phyloP scores from a whole-genome alignment of 2,888 invertebrate genomes.

The Xestia ashworthii region DNA sequence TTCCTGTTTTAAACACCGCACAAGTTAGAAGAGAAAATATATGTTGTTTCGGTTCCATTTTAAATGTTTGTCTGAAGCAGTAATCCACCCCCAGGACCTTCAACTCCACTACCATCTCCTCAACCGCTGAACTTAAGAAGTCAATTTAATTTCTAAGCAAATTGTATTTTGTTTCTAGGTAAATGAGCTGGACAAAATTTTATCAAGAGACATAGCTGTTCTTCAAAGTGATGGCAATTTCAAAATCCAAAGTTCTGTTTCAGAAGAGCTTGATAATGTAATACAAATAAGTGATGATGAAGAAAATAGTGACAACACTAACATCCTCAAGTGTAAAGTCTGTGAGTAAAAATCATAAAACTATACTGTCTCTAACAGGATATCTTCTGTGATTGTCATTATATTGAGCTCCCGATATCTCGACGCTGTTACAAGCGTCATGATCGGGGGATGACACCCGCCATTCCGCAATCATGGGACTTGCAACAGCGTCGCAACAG shows the following conservation, averaged over 20 bases:
- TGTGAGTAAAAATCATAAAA: slow-evolving; percentile 76
- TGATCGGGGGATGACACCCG: too few species aligned
- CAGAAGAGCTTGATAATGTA: slow-evolving; percentile 77
- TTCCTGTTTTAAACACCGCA: slow-evolving; percentile 7
- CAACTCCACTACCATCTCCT: not conserved
- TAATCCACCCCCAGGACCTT: slow-evolving; percentile 3
- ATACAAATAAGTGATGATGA: slow-evolving; percentile 90
- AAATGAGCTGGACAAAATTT: slow-evolving; percentile 90
- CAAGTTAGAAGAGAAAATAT: too few species aligned
- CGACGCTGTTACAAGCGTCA: too few species aligned
- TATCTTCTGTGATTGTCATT: too few species aligned
- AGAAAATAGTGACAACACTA: slow-evolving; percentile 73
- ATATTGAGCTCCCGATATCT: too few species aligned
- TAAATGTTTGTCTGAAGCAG: not conserved
- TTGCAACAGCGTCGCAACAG: too few species aligned
- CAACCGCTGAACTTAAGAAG: slow-evolving; percentile 15
- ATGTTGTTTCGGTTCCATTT: slow-evolving; percentile 7
- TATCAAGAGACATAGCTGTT: slow-evolving; percentile 90
- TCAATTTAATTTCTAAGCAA: not conserved
- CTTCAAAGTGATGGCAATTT: slow-evolving; percentile 93
- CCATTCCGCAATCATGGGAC: not conserved
- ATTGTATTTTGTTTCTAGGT: slow-evolving; percentile 82
- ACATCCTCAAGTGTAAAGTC: slow-evolving; percentile 83
- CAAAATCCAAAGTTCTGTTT: slow-evolving; percentile 75
- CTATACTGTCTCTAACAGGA: too few species aligned